Evolutionary conservation across 2,888 invertebrate species (phyloP).

Genomic region (Coenonympha arcania): DNA sequence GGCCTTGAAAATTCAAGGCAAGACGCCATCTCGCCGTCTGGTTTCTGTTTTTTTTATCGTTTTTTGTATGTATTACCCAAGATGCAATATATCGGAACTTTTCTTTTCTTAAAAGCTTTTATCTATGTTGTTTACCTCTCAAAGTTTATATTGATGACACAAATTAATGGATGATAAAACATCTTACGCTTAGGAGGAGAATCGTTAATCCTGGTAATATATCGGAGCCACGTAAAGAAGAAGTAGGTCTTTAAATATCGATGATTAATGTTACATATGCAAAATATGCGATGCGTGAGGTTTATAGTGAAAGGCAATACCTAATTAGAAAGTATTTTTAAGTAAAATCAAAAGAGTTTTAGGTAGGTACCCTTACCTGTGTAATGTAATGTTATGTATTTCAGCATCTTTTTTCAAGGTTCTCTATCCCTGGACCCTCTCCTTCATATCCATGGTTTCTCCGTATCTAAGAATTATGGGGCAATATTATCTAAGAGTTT

Average conservation of each 20-base stretch:
- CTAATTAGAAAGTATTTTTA: constrained; percentile 11
- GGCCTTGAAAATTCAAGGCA: constrained; percentile 17
- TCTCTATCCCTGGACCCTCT: too few relatives aligned
- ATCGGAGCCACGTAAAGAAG: background rate
- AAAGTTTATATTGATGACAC: too few relatives aligned
- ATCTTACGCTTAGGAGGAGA: background rate
- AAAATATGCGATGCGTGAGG: constrained; percentile 2
- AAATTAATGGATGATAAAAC: background rate
- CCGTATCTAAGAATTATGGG: too few relatives aligned
- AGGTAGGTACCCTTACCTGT: too few relatives aligned
- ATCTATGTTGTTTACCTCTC: background rate
- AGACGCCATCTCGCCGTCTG: constrained; percentile 2
- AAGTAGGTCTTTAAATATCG: background rate
- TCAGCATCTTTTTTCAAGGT: too few relatives aligned
- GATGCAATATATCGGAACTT: background rate
- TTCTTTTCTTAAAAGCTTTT: background rate
- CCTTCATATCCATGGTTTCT: too few relatives aligned
- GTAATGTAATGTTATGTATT: too few relatives aligned
- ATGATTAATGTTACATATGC: background rate
- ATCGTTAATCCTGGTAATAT: background rate
- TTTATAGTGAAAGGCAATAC: constrained; percentile 7
- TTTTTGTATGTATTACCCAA: background rate
- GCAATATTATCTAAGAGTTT: too few relatives aligned
- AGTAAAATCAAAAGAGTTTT: background rate
- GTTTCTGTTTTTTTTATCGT: constrained; percentile 7